phyloP scores from a whole-genome alignment of 2,888 invertebrate species.

The Drosophila vallismaia region DNA sequence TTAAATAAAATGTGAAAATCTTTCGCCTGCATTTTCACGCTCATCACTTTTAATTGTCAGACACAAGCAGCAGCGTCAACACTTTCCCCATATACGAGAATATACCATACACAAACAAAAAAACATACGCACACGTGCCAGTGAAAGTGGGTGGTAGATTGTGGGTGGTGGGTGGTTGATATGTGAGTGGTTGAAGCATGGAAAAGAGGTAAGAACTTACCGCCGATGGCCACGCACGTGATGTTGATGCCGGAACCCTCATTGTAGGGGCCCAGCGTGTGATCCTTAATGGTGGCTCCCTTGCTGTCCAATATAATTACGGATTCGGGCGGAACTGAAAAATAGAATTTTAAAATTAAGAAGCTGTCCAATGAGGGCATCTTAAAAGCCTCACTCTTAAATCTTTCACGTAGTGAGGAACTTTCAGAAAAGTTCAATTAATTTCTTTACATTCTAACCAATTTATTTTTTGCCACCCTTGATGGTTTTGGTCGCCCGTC shows the following conservation, averaged over 20 bases:
- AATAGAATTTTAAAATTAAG: not conserved
- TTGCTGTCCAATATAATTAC: conserved; percentile 91
- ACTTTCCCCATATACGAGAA: conserved; percentile 46
- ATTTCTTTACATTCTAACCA: conserved; percentile 5
- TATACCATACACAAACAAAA: conserved; percentile 13
- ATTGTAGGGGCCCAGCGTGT: conserved; percentile 93
- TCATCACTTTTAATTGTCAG: conserved; percentile 78
- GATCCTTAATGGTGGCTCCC: conserved; percentile 89
- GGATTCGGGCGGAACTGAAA: conserved; percentile 92
- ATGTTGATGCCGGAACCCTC: conserved; percentile 92
- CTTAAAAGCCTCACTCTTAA: conserved; percentile 16
- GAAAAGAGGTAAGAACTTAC: conserved; percentile 85
- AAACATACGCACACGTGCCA: conserved; percentile 1
- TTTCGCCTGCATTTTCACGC: conserved; percentile 65
- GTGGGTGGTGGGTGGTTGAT: not conserved
- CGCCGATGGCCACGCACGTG: conserved; percentile 93
- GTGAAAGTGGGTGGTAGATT: not conserved
- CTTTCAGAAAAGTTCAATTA: conserved; percentile 3
- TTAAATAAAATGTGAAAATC: conserved; percentile 75
- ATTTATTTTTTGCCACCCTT: conserved; percentile 5
- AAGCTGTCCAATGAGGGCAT: conserved; percentile 15
- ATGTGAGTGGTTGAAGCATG: not conserved
- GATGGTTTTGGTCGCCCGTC: not conserved
- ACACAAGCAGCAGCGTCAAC: conserved; percentile 71
- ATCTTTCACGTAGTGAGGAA: conserved; percentile 11